Conservation (phyloP, 2,888 invertebrate genomes). For the Spodoptera littoralis region DNA sequence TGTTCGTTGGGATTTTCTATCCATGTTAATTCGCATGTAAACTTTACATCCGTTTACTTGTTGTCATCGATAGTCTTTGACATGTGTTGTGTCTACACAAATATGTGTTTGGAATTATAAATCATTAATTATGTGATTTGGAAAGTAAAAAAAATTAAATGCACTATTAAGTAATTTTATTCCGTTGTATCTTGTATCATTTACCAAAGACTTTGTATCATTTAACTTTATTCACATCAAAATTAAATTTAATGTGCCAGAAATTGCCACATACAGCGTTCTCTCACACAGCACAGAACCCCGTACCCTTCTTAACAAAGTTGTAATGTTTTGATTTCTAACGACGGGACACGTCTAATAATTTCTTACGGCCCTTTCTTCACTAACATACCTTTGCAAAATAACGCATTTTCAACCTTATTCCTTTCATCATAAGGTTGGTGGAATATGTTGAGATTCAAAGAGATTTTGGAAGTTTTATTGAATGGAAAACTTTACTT, state of each 20-base stretch:
- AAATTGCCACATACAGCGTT: constrained; percentile 59
- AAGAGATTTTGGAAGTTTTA: constrained; percentile 71
- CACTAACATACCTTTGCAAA: constrained; percentile 27
- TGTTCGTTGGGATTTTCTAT: too few relatives aligned
- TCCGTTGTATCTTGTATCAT: too few relatives aligned
- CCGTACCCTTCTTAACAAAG: constrained; percentile 62
- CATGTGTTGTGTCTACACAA: too few relatives aligned
- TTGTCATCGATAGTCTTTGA: too few relatives aligned
- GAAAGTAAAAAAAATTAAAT: too few relatives aligned
- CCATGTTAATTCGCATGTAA: too few relatives aligned
- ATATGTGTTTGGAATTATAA: too few relatives aligned
- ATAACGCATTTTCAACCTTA: constrained; percentile 41
- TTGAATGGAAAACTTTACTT: constrained; percentile 72
- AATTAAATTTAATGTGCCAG: neutral
- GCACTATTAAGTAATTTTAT: too few relatives aligned
- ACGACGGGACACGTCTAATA: constrained; percentile 83
- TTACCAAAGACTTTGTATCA: too few relatives aligned
- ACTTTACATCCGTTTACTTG: too few relatives aligned
- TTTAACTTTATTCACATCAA: too few relatives aligned
- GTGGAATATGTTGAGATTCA: constrained; percentile 43
- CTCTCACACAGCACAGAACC: constrained; percentile 26
- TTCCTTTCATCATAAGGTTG: constrained; percentile 34
- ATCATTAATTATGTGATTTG: too few relatives aligned
- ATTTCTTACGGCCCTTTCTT: constrained; percentile 66
- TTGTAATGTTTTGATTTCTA: constrained; percentile 84